phyloP scores from a whole-genome alignment of 2,113 vertebrate species.

The Pedionomus torquatus region DNA sequence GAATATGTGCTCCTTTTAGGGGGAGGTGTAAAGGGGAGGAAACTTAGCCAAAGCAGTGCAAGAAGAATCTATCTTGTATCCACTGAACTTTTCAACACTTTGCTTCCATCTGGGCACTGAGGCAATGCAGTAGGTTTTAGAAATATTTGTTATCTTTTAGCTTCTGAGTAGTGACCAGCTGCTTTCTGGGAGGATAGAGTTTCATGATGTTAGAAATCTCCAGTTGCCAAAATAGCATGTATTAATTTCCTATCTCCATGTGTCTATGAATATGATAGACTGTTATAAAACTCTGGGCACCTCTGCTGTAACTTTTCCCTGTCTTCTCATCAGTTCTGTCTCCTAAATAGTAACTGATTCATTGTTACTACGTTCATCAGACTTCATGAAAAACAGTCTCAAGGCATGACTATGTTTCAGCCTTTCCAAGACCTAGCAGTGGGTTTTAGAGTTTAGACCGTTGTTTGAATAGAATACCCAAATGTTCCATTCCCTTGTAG shows the following conservation, averaged over 20 bases:
- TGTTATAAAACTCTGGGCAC: neutral
- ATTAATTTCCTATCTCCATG: constrained; percentile 40
- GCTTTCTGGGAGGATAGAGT: constrained; percentile 32
- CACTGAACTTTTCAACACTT: neutral
- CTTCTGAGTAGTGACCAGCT: constrained; percentile 12
- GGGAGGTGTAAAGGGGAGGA: neutral
- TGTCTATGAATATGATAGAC: neutral
- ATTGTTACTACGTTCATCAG: neutral
- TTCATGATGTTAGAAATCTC: neutral
- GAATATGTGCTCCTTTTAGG: neutral
- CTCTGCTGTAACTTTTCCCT: constrained; percentile 45
- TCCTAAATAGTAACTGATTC: constrained; percentile 58
- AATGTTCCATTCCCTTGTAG: constrained; percentile 67
- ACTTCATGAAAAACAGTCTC: constrained; percentile 14
- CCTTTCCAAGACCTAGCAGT: constrained; percentile 14
- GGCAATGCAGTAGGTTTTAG: neutral
- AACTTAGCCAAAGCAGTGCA: neutral
- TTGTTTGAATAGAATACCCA: neutral
- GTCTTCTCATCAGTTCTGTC: constrained; percentile 36
- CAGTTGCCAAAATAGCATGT: constrained; percentile 2
- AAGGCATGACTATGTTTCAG: neutral
- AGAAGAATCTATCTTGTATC: neutral
- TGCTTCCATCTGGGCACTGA: neutral
- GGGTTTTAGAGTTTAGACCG: neutral
- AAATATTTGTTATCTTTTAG: neutral